phyloP scores from a whole-genome alignment of 1,140 invertebrate species.

The Zaprionus nigranus region DNA sequence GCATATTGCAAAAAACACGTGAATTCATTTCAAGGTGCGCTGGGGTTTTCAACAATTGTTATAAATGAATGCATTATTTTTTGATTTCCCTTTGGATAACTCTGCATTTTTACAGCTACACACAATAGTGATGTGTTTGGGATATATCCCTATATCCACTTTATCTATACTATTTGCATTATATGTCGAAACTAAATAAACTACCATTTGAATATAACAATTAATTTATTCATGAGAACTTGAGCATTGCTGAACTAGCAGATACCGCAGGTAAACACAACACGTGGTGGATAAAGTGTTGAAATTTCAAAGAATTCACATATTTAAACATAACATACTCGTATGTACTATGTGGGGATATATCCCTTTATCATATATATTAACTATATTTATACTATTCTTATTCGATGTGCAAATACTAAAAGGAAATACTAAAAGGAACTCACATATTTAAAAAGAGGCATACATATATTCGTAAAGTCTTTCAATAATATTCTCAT shows the following conservation, averaged over 20 bases:
- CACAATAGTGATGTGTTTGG: too few species aligned
- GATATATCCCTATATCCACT: neutral
- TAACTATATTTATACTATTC: too few species aligned
- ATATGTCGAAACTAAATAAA: neutral
- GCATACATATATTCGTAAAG: too few species aligned
- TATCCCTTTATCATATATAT: too few species aligned
- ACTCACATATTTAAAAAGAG: too few species aligned
- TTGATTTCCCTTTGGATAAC: neutral
- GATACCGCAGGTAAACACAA: too few species aligned
- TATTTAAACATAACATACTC: too few species aligned
- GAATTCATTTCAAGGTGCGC: neutral
- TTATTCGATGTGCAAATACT: too few species aligned
- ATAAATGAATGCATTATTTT: conserved; percentile 5
- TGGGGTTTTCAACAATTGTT: neutral
- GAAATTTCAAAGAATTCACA: too few species aligned
- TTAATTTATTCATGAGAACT: neutral
- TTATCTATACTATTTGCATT: conserved; percentile 1
- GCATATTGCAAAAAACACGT: conserved; percentile 22
- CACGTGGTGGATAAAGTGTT: neutral
- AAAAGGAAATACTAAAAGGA: too few species aligned
- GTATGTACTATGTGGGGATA: too few species aligned
- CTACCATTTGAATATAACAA: neutral
- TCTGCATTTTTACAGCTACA: neutral
- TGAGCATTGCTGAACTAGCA: neutral
- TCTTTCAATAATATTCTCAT: too few species aligned